phyloP scores from a whole-genome alignment of 2,113 vertebrate species.

The Syngnathoides biaculeatus region DNA sequence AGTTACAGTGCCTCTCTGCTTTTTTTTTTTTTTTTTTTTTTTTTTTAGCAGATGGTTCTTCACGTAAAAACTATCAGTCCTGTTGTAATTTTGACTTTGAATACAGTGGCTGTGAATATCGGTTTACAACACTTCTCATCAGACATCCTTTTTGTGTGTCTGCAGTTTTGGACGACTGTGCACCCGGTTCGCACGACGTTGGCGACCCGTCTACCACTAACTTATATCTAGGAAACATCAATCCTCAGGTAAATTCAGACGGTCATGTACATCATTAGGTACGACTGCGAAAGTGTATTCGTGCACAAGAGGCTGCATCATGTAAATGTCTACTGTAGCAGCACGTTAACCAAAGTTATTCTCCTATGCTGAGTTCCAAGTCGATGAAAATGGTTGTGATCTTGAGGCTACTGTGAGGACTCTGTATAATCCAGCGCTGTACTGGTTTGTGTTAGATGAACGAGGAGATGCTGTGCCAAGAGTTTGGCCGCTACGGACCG shows the following conservation, averaged over 20 bases:
- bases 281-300: no score
- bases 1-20: slow-evolving; percentile 74
- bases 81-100: slow-evolving; percentile 85
- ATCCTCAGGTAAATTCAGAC: slow-evolving; percentile 83
- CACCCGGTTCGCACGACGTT: slow-evolving; percentile 96
- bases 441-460: slow-evolving; percentile 82
- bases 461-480: slow-evolving; percentile 98
- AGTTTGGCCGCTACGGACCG: slow-evolving; percentile 96
- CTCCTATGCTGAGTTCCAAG: no score
- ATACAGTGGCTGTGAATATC: slow-evolving; percentile 62
- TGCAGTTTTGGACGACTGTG: slow-evolving; percentile 93
- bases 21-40: no score
- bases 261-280: not conserved
- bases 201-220: slow-evolving; percentile 98
- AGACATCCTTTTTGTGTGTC: slow-evolving; percentile 46
- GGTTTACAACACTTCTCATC: slow-evolving; percentile 36
- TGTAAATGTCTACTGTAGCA: no score
- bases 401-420: no score
- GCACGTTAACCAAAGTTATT: no score
- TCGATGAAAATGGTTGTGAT: no score
- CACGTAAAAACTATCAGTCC: slow-evolving; percentile 95
- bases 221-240: slow-evolving; percentile 97
- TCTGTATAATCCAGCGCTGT: no score
- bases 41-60: slow-evolving; percentile 93
- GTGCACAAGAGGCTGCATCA: no score